A percentile compares a stretch with the other conserved stretches of the same genome.
phyloP scores from a whole-genome alignment of 2,888 invertebrate species.

The Metallyticus violacea region DNA sequence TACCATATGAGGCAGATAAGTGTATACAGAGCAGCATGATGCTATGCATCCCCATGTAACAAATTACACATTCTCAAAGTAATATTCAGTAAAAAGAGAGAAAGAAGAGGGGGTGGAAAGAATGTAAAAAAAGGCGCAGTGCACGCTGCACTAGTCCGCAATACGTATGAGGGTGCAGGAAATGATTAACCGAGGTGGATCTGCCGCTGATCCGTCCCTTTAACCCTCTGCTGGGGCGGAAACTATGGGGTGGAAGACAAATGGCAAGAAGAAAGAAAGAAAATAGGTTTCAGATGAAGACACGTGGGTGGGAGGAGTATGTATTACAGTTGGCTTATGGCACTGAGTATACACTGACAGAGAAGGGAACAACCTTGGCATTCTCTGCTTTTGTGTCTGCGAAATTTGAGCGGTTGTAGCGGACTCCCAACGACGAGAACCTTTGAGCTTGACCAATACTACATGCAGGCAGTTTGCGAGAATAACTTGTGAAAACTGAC shows the following conservation, averaged over 20 bases:
- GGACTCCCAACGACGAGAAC: no score
- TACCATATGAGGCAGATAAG: background rate
- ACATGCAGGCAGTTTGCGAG: no score
- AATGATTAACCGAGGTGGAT: constrained; percentile 12
- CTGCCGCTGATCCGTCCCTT: constrained; percentile 15
- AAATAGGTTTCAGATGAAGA: background rate
- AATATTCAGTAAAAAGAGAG: background rate
- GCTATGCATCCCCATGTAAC: background rate
- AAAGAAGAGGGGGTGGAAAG: background rate
- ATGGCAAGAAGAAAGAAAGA: background rate
- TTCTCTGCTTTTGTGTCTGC: background rate
- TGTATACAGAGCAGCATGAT: no score
- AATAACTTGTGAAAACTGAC: no score
- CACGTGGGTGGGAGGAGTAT: background rate
- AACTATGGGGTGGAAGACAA: constrained; percentile 9
- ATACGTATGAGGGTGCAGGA: background rate
- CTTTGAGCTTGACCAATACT: no score
- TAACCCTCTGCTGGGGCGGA: constrained; percentile 19
- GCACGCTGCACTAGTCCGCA: no score
- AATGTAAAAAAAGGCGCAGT: no score
- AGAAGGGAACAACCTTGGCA: no score
- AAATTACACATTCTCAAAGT: background rate
- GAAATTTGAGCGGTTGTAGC: background rate
- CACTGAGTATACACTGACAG: background rate
- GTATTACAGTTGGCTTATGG: background rate